A percentile compares a stretch with the other conserved stretches of the same genome.
phyloP scores from a whole-genome alignment of 2,797 vertebrate species.

The Pseudochromis fuscus region DNA sequence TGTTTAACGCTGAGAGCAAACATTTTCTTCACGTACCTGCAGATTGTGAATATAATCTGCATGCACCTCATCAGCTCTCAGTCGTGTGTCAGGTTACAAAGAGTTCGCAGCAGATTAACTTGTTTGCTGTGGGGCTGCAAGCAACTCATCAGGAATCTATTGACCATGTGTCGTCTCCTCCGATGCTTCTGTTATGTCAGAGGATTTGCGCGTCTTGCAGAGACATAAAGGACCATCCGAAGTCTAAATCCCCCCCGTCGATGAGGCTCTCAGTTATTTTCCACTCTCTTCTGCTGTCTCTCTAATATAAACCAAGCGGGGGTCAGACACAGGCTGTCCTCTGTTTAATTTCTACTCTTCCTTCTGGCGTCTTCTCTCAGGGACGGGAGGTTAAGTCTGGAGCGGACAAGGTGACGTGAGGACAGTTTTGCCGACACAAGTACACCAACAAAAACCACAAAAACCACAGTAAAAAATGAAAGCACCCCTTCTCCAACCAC shows the following conservation, averaged over 20 bases:
- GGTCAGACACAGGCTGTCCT: constrained; percentile 41
- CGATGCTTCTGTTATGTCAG: constrained; percentile 67
- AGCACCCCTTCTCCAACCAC: constrained; percentile 15
- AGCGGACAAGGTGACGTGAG: neutral
- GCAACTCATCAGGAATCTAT: constrained; percentile 54
- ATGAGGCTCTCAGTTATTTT: constrained; percentile 54
- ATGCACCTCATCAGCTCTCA: neutral
- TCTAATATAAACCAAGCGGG: constrained; percentile 22
- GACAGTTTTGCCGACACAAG: neutral
- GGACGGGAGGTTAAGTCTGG: constrained; percentile 1
- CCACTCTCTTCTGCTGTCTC: constrained; percentile 39
- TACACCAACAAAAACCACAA: too few relatives aligned
- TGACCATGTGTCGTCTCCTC: constrained; percentile 63
- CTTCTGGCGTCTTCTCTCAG: constrained; percentile 23
- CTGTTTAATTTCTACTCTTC: constrained; percentile 50
- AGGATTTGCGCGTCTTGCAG: constrained; percentile 68
- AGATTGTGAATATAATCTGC: too few relatives aligned
- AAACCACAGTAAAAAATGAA: constrained; percentile 9
- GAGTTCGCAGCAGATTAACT: constrained; percentile 45
- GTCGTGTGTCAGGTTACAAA: neutral
- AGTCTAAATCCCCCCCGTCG: constrained; percentile 58
- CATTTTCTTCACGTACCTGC: too few relatives aligned
- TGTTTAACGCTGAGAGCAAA: too few relatives aligned
- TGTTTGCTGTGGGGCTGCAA: constrained; percentile 47
- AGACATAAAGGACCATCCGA: constrained; percentile 68